Base-by-base conservation (phyloP, 2,888 invertebrate species). In the Allacma fusca region DNA sequence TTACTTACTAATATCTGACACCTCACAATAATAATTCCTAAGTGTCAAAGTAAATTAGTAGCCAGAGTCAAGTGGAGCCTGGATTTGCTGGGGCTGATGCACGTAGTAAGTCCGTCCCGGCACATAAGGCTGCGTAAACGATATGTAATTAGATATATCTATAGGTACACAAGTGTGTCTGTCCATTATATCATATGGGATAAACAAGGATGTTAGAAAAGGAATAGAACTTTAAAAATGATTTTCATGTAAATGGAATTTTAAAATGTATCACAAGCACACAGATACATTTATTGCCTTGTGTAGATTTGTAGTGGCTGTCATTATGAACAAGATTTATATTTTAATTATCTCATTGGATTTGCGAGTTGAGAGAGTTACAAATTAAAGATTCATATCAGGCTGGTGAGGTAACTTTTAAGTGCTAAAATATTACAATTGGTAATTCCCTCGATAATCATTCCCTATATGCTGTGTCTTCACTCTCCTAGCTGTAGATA, bases 351-450 rank as follows among this genome's bases (percentile, higher is more conserved):
- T 73, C 73, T 62, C 73, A 73, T 62, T 73, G 73, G 59, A 62
- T 62, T 73, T 50, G 23, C 23, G 28, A 50, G 70, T n/a, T 28
- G 44, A 44, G 70, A 24, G 23, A 72, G 72, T 24, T 40, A 67
- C 75, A 75, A 75, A 75, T 75, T 75, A 75, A 69, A 69, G 75
- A 75, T 75, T 50, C 75, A 69, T 68, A 75, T 75, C 75, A 75
- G 69, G 75, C 57, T 28, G 57, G 57, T 73, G 73, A 73, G 73
- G 73, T 57, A 73, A 73, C 73, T 73, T 73, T 73, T 73, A 73
- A 73, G 73, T 73, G 73, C 73, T 73, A 73, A 73, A 73, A 73
- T 73, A 73, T 73, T 73, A 73, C 59, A 73, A 73, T 73, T 73
- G 73, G 73, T 73, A 73, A 73, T 73, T 73, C 62, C 29, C 26